Evolutionary conservation across 2,888 invertebrate genomes (phyloP).

Genomic region (Scaptomyza caliginosa): DNA sequence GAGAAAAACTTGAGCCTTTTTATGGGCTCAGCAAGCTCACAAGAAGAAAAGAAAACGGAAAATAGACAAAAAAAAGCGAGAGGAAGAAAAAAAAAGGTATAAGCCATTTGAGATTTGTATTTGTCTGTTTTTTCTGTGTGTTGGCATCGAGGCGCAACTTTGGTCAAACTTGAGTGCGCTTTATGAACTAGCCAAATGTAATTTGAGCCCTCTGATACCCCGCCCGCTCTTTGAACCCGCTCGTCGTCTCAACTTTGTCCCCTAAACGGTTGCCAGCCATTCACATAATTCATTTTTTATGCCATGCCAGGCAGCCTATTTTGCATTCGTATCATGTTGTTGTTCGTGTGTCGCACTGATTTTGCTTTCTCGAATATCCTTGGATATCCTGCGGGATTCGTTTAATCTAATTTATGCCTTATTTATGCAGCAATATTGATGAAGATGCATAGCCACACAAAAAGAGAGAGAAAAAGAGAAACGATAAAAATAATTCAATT

Average conservation of each 20-base stretch:
- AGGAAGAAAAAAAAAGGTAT: slow-evolving; percentile 33
- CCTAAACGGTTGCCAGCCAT: background rate
- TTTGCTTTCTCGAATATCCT: slow-evolving; percentile 38
- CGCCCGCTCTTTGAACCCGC: background rate
- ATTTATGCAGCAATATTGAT: slow-evolving; percentile 71
- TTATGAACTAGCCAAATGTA: slow-evolving; percentile 66
- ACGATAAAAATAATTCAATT: slow-evolving; percentile 70
- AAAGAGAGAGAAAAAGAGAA: slow-evolving; percentile 1
- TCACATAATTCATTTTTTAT: slow-evolving; percentile 71
- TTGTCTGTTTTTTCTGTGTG: slow-evolving; percentile 2
- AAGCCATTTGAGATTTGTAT: slow-evolving; percentile 50
- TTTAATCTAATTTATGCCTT: slow-evolving; percentile 65
- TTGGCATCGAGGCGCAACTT: slow-evolving; percentile 43
- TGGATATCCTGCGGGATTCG: slow-evolving; percentile 40
- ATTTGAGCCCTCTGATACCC: slow-evolving; percentile 33
- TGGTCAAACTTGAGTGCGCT: slow-evolving; percentile 62
- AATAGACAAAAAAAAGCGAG: background rate
- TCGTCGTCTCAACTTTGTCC: background rate
- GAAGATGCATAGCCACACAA: slow-evolving; percentile 26
- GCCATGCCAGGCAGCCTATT: slow-evolving; percentile 44
- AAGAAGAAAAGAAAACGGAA: background rate
- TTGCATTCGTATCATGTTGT: slow-evolving; percentile 53
- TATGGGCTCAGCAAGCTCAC: slow-evolving; percentile 25
- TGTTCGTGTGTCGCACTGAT: slow-evolving; percentile 54
- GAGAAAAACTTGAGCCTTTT: slow-evolving; percentile 58